phyloP scores from a whole-genome alignment of 2,113 vertebrate genomes.

The Thamnophis sirtalis region DNA sequence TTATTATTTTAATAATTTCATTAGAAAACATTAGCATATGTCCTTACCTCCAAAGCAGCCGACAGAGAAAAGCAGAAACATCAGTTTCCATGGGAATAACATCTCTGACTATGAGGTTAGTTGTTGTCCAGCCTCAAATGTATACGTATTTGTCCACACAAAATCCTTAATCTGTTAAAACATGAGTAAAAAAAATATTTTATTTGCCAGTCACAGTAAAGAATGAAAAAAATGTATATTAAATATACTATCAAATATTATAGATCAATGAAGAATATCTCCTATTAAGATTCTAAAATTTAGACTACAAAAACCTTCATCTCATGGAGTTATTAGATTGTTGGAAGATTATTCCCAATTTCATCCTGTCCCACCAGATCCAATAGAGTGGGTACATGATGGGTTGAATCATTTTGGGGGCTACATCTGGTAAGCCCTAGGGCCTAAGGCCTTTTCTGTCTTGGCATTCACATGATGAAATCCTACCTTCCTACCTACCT shows the following conservation, averaged over 20 bases:
- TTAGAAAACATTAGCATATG: neutral
- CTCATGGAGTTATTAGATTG: neutral
- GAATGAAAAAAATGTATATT: neutral
- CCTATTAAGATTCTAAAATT: neutral
- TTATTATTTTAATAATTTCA: neutral
- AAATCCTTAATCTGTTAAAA: constrained; percentile 81
- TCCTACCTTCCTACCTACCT: neutral
- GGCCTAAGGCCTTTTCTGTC: neutral
- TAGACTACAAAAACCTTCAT: neutral
- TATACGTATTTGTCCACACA: constrained; percentile 70
- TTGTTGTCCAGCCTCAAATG: constrained; percentile 73
- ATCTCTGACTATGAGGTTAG: constrained; percentile 82
- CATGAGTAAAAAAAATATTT: constrained; percentile 21
- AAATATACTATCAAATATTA: constrained; percentile 7
- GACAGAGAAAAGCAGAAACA: constrained; percentile 84
- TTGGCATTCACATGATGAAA: neutral
- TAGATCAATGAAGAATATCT: neutral
- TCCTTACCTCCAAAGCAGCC: constrained; percentile 91
- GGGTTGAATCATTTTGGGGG: neutral
- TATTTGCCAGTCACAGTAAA: neutral
- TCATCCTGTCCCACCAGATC: neutral
- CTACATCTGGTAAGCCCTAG: neutral
- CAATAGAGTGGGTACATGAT: neutral
- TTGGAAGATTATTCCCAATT: neutral
- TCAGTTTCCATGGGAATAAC: constrained; percentile 91